phyloP scores from a whole-genome alignment of 2,888 invertebrate species.

The Chromoteleia sp. region DNA sequence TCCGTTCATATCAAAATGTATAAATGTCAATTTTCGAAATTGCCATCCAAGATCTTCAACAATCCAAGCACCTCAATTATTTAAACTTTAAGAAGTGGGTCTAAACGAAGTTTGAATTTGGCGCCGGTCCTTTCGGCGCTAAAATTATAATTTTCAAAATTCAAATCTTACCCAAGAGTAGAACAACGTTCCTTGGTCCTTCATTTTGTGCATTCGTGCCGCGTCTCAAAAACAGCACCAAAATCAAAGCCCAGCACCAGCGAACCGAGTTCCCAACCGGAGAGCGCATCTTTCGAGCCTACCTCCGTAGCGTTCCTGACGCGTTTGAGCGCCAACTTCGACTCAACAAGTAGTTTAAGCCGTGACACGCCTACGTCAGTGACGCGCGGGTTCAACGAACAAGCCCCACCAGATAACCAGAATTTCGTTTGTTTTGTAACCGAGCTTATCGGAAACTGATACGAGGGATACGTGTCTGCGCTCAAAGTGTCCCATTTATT shows the following conservation, averaged over 20 bases:
- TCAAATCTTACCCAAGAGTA: constrained; percentile 81
- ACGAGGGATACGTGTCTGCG: neutral
- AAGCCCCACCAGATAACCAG: neutral
- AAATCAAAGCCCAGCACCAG: neutral
- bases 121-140: constrained; percentile 41
- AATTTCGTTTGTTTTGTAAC: constrained; percentile 1
- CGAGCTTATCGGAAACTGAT: constrained; percentile 22
- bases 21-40: too few relatives aligned
- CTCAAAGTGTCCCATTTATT: constrained; percentile 1
- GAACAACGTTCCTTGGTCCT: constrained; percentile 77
- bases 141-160: constrained; percentile 67
- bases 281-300: constrained; percentile 33
- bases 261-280: neutral
- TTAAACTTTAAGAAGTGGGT: neutral
- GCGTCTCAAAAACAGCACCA: neutral
- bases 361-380: constrained; percentile 27
- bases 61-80: too few relatives aligned
- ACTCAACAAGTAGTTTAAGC: constrained; percentile 39
- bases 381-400: constrained; percentile 42
- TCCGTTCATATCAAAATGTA: too few relatives aligned
- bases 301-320: neutral
- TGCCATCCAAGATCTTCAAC: too few relatives aligned
- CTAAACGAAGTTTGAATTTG: constrained; percentile 20
- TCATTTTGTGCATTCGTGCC: neutral
- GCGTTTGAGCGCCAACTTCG: constrained; percentile 34